Evolutionary conservation across 23 tunicate species (phyloP).

Genomic region (Oikopleura dioica): DNA sequence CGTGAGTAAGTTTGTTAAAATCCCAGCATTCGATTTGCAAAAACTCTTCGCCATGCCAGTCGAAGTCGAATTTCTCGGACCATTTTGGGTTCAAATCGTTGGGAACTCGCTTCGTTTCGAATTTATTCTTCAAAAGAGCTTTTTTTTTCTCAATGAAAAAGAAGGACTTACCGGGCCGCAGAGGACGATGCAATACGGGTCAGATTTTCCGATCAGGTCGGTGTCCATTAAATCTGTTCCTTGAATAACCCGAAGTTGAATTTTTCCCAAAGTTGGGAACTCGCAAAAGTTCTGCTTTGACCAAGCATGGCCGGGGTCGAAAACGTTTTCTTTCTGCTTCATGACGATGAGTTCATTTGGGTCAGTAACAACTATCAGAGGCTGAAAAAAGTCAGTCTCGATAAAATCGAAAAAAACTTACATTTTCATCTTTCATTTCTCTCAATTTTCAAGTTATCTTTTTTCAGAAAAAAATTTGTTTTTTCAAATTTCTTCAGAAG

Average conservation of each 20-base stretch:
- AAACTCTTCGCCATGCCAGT: conserved; percentile 7
- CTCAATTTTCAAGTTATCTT: no score
- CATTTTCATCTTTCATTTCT: no score
- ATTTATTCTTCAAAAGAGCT: neutral
- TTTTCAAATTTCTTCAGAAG: no score
- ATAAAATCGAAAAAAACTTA: no score
- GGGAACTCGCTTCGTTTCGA: neutral
- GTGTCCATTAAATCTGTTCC: neutral
- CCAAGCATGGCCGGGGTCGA: conserved; percentile 6
- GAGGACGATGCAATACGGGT: neutral
- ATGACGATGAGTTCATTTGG: conserved; percentile 9
- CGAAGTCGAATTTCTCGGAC: neutral
- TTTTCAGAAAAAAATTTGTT: no score
- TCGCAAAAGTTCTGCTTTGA: neutral
- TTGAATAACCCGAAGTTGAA: neutral
- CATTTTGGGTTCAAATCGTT: neutral
- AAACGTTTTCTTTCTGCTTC: neutral
- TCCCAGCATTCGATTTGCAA: neutral
- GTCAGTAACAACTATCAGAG: conserved; percentile 5
- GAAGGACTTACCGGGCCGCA: neutral
- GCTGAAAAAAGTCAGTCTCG: no score
- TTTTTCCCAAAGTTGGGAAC: neutral
- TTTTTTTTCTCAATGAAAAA: neutral
- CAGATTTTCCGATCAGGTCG: neutral
- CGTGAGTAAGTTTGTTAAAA: neutral